Evolutionary conservation across 2,113 vertebrate genomes (phyloP).

Genomic region (Crocuta crocuta): DNA sequence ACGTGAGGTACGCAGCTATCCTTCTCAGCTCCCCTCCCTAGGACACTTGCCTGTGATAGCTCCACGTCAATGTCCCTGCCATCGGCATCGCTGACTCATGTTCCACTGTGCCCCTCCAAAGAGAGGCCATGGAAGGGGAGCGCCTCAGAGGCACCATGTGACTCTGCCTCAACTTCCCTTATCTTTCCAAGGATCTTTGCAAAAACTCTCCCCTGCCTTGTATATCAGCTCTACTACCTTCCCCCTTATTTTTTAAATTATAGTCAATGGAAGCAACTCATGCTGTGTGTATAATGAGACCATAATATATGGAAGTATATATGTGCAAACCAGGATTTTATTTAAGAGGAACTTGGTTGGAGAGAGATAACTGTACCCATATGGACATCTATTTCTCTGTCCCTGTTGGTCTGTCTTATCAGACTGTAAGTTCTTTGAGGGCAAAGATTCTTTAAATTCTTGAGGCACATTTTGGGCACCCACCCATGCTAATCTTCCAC

Average conservation of each 20-base stretch:
- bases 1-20: fast-evolving
- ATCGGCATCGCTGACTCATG: no score
- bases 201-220: not conserved
- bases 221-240: not conserved
- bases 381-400: not conserved
- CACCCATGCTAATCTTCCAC: not conserved
- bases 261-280: not conserved
- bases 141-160: not conserved
- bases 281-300: not conserved
- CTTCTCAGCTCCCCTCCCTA: not conserved
- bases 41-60: not conserved
- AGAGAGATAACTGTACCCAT: not conserved
- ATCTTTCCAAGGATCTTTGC: not conserved
- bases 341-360: not conserved
- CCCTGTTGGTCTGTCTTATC: not conserved
- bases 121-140: not conserved
- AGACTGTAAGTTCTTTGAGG: not conserved
- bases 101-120: not conserved
- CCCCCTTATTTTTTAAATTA: not conserved
- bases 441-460: not conserved
- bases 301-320: not conserved
- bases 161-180: not conserved
- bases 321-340: not conserved
- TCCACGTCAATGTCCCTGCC: not conserved
- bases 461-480: not conserved